Evolutionary conservation across 1,140 invertebrate genomes (phyloP).

Genomic region (Carposina sasakii): DNA sequence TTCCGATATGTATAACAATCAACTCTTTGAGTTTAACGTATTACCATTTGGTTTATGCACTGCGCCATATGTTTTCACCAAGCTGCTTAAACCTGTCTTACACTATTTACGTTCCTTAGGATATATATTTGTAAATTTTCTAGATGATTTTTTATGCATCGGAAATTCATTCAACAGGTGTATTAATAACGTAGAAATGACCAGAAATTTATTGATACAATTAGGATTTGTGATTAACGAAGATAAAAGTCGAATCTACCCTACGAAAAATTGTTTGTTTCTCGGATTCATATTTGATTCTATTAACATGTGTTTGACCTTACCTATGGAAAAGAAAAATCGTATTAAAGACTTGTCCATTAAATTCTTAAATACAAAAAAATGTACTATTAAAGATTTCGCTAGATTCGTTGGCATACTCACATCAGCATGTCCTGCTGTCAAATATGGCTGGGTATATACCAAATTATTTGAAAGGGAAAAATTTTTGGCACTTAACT

Average conservation of each 20-base stretch:
- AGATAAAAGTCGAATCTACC: slow-evolving; percentile 18
- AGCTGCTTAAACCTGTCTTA: slow-evolving; percentile 7
- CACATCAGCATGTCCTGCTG: slow-evolving; percentile 13
- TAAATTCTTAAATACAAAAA: neutral
- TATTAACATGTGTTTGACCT: slow-evolving; percentile 1
- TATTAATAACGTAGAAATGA: slow-evolving; percentile 8
- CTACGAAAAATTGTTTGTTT: slow-evolving; percentile 14
- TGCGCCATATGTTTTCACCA: slow-evolving; percentile 15
- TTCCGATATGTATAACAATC: too few species aligned
- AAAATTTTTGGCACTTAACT: slow-evolving; percentile 5
- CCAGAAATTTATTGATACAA: slow-evolving; percentile 6
- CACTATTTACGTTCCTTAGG: slow-evolving; percentile 6
- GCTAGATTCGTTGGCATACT: slow-evolving; percentile 13
- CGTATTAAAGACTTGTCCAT: slow-evolving; percentile 2
- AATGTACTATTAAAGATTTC: slow-evolving; percentile 14
- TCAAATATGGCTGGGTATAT: slow-evolving; percentile 11
- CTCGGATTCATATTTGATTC: slow-evolving; percentile 24
- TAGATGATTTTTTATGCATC: slow-evolving; percentile 24
- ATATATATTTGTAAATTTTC: slow-evolving; percentile 15
- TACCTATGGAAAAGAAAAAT: slow-evolving; percentile 12
- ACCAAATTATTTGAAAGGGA: slow-evolving; percentile 14
- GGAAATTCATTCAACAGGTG: slow-evolving; percentile 1
- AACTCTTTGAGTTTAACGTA: slow-evolving; percentile 17
- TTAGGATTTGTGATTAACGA: slow-evolving; percentile 26
- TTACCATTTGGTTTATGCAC: slow-evolving; percentile 14